phyloP scores from a whole-genome alignment of 2,113 vertebrate species.

The Oryzias celebensis region DNA sequence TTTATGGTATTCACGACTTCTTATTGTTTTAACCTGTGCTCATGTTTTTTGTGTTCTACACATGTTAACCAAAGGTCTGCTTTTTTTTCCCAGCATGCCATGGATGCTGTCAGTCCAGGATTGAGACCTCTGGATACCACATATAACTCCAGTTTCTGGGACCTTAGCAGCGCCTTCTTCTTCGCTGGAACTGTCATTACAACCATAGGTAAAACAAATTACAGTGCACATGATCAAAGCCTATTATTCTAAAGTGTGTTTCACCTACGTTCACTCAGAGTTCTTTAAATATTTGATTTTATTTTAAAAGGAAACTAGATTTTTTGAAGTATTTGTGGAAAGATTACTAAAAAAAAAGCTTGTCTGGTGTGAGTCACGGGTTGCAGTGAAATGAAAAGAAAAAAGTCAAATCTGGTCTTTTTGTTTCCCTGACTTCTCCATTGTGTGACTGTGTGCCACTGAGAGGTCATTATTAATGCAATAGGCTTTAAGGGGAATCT shows the following conservation, averaged over 20 bases:
- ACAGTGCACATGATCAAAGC: no score
- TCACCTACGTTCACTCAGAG: no score
- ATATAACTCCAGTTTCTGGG: slow-evolving; percentile 93
- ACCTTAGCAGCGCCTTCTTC: slow-evolving; percentile 96
- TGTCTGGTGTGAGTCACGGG: no score
- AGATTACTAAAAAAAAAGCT: no score
- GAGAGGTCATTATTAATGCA: slow-evolving; percentile 47
- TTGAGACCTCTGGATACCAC: slow-evolving; percentile 90
- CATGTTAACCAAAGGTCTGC: not conserved
- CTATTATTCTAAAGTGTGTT: no score
- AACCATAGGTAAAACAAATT: slow-evolving; percentile 85
- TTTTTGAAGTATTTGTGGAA: no score
- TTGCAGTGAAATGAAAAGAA: not conserved
- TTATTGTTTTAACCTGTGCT: no score
- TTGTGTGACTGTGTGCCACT: slow-evolving; percentile 20
- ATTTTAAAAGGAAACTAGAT: no score
- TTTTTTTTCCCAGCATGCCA: slow-evolving; percentile 81
- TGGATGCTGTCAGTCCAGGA: slow-evolving; percentile 90
- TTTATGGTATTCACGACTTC: no score
- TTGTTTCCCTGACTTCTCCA: not conserved
- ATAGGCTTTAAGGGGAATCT: slow-evolving; percentile 47
- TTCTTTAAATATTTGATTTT: no score
- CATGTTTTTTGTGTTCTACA: no score
- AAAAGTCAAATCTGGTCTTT: not conserved
- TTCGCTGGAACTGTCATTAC: slow-evolving; percentile 98